Base-by-base conservation (phyloP, 2,888 invertebrate genomes). In the Euclidia mi region DNA sequence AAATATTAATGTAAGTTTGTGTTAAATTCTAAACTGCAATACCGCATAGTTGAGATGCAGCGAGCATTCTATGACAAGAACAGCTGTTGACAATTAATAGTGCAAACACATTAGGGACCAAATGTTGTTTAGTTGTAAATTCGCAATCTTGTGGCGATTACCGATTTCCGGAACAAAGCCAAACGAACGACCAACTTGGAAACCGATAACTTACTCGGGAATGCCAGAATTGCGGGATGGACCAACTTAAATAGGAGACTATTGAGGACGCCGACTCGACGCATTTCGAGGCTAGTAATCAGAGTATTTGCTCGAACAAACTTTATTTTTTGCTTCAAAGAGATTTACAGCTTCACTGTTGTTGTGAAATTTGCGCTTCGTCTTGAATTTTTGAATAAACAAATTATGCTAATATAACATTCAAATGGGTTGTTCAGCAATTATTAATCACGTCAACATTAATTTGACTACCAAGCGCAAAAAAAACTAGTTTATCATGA, bases 201-300 rank as follows among this genome's bases (percentile, higher is more conserved):
- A 78, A 62, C 66, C 57, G 65, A 65, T 71, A 79, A 84, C 71
- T 85, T 81, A 56, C 45, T 42, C 55, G 37, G 50, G 53, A 72
- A 75, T 70, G 38, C 43, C 49, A 43, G 64, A 65, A 56, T 43
- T 45, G 47, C 59, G 65, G 65, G 76, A 79, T 72, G 65, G 71
- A 57, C 60, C 75, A 85, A 87, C 81, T 88, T 85, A 84, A 85
- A 88, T 86, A 82, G 74, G 69, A 63, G 63, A 68, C 62, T 70
- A 79, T 79, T 69, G 76, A 69, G 59, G 63, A 50, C 48, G 61
- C 59, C 48, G 57, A 57, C 45, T 61, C 64, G 55, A 66, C 51
- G 49, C 57, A 66, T 63, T 64, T 50, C 32, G 51, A 48, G 40
- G 44, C 38, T 25, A 53, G 60, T 74, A 70, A 71, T 66, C 59